Conservation (phyloP, 1,140 invertebrate species). For the Tigriopus japonicus region DNA sequence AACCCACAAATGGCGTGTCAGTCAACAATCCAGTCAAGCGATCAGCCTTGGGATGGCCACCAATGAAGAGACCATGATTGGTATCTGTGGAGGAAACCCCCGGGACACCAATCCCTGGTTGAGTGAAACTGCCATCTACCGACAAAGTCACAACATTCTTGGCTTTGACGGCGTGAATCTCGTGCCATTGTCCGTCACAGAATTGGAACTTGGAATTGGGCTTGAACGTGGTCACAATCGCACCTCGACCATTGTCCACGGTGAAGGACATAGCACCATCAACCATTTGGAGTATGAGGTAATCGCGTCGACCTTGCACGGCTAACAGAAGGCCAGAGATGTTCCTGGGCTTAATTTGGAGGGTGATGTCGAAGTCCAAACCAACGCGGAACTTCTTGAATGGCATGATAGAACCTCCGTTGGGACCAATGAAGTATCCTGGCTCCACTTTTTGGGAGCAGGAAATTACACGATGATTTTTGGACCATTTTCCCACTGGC, state of each 20-base stretch:
- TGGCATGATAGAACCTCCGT: slow-evolving; percentile 43
- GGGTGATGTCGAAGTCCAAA: slow-evolving; percentile 48
- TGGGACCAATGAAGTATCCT: slow-evolving; percentile 69
- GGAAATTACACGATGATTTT: slow-evolving; percentile 35
- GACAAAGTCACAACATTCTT: slow-evolving; percentile 59
- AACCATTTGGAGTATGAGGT: slow-evolving; percentile 63
- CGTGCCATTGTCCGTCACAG: slow-evolving; percentile 89
- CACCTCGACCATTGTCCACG: slow-evolving; percentile 64
- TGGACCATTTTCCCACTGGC: slow-evolving; percentile 1
- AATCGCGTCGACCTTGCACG: slow-evolving; percentile 59
- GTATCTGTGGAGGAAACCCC: slow-evolving; percentile 50
- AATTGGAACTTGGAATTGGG: slow-evolving; percentile 46
- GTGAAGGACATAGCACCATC: slow-evolving; percentile 54
- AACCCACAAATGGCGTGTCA: slow-evolving; percentile 34
- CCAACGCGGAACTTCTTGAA: slow-evolving; percentile 44
- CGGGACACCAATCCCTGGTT: slow-evolving; percentile 42
- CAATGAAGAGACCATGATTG: slow-evolving; percentile 64
- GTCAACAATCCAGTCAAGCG: slow-evolving; percentile 35
- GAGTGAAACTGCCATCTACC: slow-evolving; percentile 49
- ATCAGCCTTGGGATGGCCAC: slow-evolving; percentile 47
- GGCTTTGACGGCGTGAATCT: slow-evolving; percentile 57
- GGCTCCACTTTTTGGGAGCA: slow-evolving; percentile 62
- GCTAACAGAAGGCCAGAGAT: slow-evolving; percentile 50
- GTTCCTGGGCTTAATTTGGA: slow-evolving; percentile 73
- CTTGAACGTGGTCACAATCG: slow-evolving; percentile 49